Evolutionary conservation across 2,113 vertebrate genomes (phyloP).

Genomic region (Thymallus thymallus): DNA sequence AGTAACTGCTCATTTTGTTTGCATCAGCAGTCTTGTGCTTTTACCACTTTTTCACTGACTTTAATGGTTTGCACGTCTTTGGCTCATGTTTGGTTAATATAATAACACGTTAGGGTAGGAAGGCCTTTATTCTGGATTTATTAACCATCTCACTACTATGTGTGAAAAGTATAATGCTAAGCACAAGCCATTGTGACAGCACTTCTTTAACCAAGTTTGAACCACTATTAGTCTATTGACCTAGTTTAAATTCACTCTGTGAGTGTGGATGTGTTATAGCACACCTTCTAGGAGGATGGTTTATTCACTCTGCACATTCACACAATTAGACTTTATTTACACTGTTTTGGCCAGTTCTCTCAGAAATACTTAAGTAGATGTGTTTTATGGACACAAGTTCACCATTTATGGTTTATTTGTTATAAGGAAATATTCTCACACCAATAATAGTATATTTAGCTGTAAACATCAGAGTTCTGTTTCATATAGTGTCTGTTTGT

Average conservation of each 20-base stretch:
- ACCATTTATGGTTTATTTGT: too few species aligned
- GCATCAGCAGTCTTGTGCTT: not conserved
- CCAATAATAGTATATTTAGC: not conserved
- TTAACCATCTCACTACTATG: not conserved
- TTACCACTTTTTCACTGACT: not conserved
- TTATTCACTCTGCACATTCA: not conserved
- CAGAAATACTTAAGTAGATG: not conserved
- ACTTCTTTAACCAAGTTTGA: not conserved
- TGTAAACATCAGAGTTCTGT: not conserved
- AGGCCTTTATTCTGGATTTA: not conserved
- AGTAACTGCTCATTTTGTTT: not conserved
- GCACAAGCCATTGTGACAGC: not conserved
- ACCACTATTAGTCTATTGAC: not conserved
- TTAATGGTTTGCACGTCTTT: not conserved
- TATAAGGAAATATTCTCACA: too few species aligned
- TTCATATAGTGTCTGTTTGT: slow-evolving; percentile 45
- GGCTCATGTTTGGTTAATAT: not conserved
- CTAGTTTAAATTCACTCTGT: not conserved
- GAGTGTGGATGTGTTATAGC: not conserved
- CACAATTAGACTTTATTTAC: not conserved
- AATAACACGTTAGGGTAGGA: not conserved
- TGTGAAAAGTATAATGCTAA: too few species aligned
- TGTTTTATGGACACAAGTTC: too few species aligned
- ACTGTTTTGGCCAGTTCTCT: not conserved
- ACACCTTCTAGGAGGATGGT: not conserved